phyloP scores from a whole-genome alignment of 53 echinoderm and acorn worm genomes.

The Henricia sp. region DNA sequence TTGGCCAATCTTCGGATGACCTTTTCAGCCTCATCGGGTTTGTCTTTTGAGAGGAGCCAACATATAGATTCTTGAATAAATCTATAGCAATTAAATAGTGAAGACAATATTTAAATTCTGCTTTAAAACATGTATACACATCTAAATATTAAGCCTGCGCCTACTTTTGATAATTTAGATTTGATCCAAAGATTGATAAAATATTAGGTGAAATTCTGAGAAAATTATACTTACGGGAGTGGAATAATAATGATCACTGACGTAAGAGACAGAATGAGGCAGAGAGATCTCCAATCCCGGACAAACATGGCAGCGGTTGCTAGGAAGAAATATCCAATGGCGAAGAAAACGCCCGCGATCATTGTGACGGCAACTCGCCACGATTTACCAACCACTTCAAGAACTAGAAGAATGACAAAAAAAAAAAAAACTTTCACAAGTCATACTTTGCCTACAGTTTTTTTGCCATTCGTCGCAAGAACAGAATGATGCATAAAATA shows the following conservation, averaged over 20 bases:
- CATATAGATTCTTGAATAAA: conserved; percentile 19
- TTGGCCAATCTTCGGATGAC: conserved; percentile 33
- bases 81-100: too few relatives aligned
- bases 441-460: too few relatives aligned
- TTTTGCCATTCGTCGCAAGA: too few relatives aligned
- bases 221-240: conserved; percentile 36
- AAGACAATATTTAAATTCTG: background rate
- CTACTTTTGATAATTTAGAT: too few relatives aligned
- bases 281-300: conserved; percentile 59
- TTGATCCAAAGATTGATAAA: too few relatives aligned
- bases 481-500: too few relatives aligned
- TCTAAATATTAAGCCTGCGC: too few relatives aligned
- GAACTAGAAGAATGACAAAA: conserved; percentile 30
- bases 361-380: conserved; percentile 52
- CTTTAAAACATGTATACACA: background rate
- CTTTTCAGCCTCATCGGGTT: conserved; percentile 29
- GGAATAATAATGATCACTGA: background rate
- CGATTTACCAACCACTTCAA: conserved; percentile 65
- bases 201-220: too few relatives aligned
- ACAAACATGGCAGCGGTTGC: conserved; percentile 58
- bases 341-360: conserved; percentile 49
- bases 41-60: conserved; percentile 45
- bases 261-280: conserved; percentile 14
- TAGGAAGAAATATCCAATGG: conserved; percentile 61
- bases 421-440: too few relatives aligned